Base-by-base conservation (phyloP, 2,888 invertebrate genomes). In the Drosophila aldrichi region DNA sequence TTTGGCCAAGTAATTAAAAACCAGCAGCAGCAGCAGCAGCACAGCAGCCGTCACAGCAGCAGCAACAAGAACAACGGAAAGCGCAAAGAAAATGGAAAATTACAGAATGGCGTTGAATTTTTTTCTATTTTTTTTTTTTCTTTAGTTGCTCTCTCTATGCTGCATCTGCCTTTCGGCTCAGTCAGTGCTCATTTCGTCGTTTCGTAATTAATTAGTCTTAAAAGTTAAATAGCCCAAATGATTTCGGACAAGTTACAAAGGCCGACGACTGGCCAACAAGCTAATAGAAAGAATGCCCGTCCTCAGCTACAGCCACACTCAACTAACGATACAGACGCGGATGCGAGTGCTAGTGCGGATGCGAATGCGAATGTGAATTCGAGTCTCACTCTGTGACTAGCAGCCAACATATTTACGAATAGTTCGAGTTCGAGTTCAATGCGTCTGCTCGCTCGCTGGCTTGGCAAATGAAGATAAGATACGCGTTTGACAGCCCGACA, bases 161-260 rank as follows among this genome's bases (percentile, higher is more conserved):
- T 60, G 10, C 20, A 68, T 58, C 41, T 40, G 25, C 32, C 40
- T 57, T 40, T 57, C 38, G 52, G 60, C 25, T 44, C 70, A 81
- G 83, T 79, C 90, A 84, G 82, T 85, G 82, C 90, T 86, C 86
- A 88, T 90, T 86, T 89, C 89, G 87, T 77, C 89, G 90, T 87
- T 90, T 87, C 90, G 90, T 90, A 87, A 87, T 90, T 87, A 87
- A 87, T 87, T 87, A 87, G 86, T 89, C 90, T 87, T 90, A 87
- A 87, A 87, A 87, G 86, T 87, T 87, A 87, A 87, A 87, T 87
- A 90, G 90, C 89, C 84, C 89, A 87, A 87, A 87, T 88, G 86
- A 90, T 88, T 90, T 88, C 70, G 84, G 86, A 88, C 86, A 90
- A 81, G 73, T 70, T 72, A 75, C 83, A 89, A 85, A 85, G 74